phyloP scores from a whole-genome alignment of 2,113 vertebrate genomes.

The Chionodraco myersi region DNA sequence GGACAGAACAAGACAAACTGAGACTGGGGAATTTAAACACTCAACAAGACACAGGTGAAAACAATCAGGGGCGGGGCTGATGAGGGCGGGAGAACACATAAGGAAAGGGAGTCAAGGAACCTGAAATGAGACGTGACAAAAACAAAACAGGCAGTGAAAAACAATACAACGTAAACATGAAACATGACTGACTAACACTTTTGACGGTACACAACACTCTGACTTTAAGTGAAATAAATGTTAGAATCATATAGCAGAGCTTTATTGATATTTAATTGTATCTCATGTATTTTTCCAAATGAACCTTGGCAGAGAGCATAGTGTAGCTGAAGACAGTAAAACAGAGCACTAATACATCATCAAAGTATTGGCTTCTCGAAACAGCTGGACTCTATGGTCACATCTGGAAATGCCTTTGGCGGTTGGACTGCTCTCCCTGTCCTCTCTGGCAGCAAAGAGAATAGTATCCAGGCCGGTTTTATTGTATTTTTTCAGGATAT shows the following conservation, averaged over 20 bases:
- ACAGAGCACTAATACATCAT: constrained; percentile 18
- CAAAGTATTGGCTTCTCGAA: constrained; percentile 35
- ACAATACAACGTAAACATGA: too few relatives aligned
- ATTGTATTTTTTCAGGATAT: constrained; percentile 1
- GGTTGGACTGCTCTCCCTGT: constrained; percentile 25
- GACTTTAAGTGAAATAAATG: neutral
- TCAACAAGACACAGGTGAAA: too few relatives aligned
- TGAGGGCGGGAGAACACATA: too few relatives aligned
- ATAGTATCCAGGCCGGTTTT: constrained; percentile 13
- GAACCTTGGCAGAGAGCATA: neutral
- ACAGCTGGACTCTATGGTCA: constrained; percentile 10
- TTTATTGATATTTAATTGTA: neutral
- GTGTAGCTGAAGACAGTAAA: neutral
- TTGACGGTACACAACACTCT: too few relatives aligned
- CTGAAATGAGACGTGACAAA: too few relatives aligned
- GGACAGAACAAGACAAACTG: too few relatives aligned
- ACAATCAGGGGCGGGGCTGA: too few relatives aligned
- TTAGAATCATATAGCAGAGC: neutral
- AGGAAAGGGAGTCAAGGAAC: too few relatives aligned
- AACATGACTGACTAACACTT: too few relatives aligned
- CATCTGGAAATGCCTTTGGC: constrained; percentile 37
- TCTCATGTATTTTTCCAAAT: neutral
- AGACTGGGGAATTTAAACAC: too few relatives aligned
- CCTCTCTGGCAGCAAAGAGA: constrained; percentile 53
- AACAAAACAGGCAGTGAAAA: too few relatives aligned